Percentiles rank a stretch among this genome's conserved stretches.
Conservation (phyloP, 2,113 vertebrate genomes). For the Epinephelus moara region DNA sequence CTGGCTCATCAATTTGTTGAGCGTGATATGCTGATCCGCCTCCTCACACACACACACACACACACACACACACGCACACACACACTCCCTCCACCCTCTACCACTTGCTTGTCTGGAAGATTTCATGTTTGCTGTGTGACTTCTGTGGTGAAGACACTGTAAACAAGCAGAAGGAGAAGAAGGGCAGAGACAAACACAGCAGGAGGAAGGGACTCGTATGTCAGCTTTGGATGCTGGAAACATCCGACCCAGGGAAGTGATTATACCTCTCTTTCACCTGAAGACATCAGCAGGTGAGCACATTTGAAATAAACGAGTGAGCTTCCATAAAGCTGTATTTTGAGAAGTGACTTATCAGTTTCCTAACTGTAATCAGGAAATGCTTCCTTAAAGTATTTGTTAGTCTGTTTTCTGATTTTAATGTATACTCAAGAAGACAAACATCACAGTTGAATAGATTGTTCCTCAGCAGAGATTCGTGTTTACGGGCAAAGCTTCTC, state of each 20-base stretch:
- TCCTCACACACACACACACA: neutral
- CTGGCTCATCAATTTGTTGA: conserved; percentile 72
- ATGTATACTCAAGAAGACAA: neutral
- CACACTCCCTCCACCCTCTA: conserved; percentile 59
- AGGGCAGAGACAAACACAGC: conserved; percentile 43
- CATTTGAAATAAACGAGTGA: neutral
- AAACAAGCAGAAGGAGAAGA: conserved; percentile 69
- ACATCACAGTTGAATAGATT: neutral
- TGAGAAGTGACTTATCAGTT: neutral
- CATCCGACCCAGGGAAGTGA: conserved; percentile 43
- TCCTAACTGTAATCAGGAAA: neutral
- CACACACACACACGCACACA: conserved; percentile 29
- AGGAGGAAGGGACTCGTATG: conserved; percentile 47
- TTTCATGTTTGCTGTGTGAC: conserved; percentile 69
- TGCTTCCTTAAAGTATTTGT: neutral
- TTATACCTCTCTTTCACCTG: conserved; percentile 9
- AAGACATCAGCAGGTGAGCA: conserved; percentile 66
- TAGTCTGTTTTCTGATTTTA: conserved; percentile 8
- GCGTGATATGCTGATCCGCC: conserved; percentile 65
- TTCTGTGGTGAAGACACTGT: conserved; percentile 46
- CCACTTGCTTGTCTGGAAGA: conserved; percentile 46
- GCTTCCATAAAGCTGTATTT: neutral
- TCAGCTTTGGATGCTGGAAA: conserved; percentile 60
- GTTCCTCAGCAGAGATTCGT: neutral
- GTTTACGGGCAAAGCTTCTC: neutral